Conservation (phyloP, 2,888 invertebrate species). For the Opisthograptis luteolata region DNA sequence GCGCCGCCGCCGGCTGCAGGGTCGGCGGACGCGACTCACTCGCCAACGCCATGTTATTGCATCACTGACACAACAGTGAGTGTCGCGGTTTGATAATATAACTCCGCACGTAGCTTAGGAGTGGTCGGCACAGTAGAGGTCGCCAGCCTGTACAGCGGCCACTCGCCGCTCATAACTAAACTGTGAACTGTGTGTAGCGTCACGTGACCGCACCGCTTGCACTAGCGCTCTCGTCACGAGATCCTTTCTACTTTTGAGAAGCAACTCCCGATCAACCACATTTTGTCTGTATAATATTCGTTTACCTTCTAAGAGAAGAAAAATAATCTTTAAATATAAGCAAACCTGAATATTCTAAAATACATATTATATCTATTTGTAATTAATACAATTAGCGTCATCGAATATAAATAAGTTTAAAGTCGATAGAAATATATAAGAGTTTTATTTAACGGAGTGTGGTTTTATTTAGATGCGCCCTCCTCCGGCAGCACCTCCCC, state of each 20-base stretch:
- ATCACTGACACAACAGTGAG: no score
- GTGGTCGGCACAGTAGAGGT: no score
- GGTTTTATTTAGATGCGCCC: constrained; percentile 30
- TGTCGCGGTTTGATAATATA: no score
- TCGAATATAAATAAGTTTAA: constrained; percentile 47
- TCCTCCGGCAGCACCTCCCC: neutral
- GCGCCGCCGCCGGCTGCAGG: no score
- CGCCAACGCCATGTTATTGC: no score
- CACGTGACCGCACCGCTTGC: neutral
- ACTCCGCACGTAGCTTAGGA: no score
- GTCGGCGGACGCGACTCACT: no score
- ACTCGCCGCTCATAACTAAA: no score
- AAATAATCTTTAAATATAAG: constrained; percentile 12
- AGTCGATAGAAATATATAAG: constrained; percentile 46
- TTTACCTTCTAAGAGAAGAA: neutral
- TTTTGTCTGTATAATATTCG: neutral
- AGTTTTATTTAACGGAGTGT: constrained; percentile 37
- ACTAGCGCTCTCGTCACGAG: neutral
- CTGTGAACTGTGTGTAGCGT: neutral
- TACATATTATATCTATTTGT: constrained; percentile 33
- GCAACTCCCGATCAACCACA: neutral
- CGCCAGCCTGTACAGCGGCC: no score
- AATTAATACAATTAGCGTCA: constrained; percentile 44
- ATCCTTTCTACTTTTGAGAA: constrained; percentile 9
- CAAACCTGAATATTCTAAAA: constrained; percentile 38